These are phyloP conservation scores for Machimus rusticus DNA, from an alignment of 2,888 invertebrate species.

Conservation along the genomic window DNA sequence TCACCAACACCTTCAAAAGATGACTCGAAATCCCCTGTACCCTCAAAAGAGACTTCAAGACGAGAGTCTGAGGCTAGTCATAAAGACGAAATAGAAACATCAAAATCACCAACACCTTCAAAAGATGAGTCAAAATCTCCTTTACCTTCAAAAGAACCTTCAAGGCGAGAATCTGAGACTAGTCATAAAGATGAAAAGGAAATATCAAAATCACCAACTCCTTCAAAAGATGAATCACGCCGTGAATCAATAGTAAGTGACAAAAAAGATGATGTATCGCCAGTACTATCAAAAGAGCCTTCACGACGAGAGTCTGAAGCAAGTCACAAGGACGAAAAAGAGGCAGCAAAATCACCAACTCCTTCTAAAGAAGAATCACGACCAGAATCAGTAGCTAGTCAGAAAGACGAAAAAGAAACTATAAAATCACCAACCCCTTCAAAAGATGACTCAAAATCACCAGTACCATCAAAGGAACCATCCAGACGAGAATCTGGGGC, in stretches of 20 bases:
- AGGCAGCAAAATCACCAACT: background rate
- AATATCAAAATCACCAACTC: background rate
- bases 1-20: background rate
- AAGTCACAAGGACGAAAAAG: slow-evolving; percentile 37
- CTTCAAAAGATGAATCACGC: background rate
- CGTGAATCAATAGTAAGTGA: too few species aligned
- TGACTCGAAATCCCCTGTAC: background rate
- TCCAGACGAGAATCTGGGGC: slow-evolving; percentile 8
- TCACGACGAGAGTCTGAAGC: slow-evolving; percentile 40
- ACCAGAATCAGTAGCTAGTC: background rate
- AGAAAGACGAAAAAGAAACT: slow-evolving; percentile 38
- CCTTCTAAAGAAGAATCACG: background rate
- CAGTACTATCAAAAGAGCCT: background rate
- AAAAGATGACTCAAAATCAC: slow-evolving; percentile 43
- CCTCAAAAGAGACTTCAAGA: slow-evolving; percentile 48
- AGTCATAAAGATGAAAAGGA: slow-evolving; percentile 1
- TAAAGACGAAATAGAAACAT: background rate
- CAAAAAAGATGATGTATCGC: background rate
- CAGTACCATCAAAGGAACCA: background rate
- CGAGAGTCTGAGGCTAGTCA: slow-evolving; percentile 46
- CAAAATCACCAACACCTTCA: background rate
- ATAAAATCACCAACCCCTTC: slow-evolving; percentile 38
- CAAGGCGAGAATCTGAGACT: slow-evolving; percentile 48
- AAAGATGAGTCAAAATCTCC: slow-evolving; percentile 43
- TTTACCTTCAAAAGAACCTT: slow-evolving; percentile 48